phyloP scores from a whole-genome alignment of 1,140 invertebrate species.

The Galleria mellonella region DNA sequence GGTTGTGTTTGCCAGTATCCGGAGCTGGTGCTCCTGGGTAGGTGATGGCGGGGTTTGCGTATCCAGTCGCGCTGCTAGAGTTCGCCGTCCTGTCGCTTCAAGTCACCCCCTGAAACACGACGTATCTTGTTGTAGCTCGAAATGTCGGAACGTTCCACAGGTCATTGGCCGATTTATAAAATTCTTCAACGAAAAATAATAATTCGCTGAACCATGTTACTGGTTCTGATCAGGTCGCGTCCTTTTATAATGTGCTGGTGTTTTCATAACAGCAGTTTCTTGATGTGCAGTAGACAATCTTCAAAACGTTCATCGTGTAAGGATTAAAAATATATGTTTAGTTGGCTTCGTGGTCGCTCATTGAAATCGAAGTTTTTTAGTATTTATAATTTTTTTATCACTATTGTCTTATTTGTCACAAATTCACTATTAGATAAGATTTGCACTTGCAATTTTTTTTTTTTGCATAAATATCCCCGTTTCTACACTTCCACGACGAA shows the following conservation, averaged over 20 bases:
- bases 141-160: neutral
- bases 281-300: constrained; percentile 40
- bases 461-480: too few species aligned
- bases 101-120: constrained; percentile 62
- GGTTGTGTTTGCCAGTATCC: constrained; percentile 54
- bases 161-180: too few species aligned
- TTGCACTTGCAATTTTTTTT: too few species aligned
- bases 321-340: constrained; percentile 1
- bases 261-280: neutral
- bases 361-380: neutral
- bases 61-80: constrained; percentile 59
- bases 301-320: constrained; percentile 41
- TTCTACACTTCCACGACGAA: constrained; percentile 19
- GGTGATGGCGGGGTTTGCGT: constrained; percentile 43
- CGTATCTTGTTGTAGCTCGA: constrained; percentile 39
- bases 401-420: constrained; percentile 6
- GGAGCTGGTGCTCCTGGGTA: constrained; percentile 60
- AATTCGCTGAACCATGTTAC: too few species aligned
- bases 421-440: too few species aligned
- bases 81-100: constrained; percentile 65
- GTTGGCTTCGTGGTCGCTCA: neutral
- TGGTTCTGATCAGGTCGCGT: too few species aligned
- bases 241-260: too few species aligned
- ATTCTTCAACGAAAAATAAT: constrained; percentile 6
- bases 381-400: constrained; percentile 7